These are phyloP conservation scores for Piliocolobus tephrosceles DNA, from an alignment of 2,113 vertebrate genomes.

Conservation along the genomic window DNA sequence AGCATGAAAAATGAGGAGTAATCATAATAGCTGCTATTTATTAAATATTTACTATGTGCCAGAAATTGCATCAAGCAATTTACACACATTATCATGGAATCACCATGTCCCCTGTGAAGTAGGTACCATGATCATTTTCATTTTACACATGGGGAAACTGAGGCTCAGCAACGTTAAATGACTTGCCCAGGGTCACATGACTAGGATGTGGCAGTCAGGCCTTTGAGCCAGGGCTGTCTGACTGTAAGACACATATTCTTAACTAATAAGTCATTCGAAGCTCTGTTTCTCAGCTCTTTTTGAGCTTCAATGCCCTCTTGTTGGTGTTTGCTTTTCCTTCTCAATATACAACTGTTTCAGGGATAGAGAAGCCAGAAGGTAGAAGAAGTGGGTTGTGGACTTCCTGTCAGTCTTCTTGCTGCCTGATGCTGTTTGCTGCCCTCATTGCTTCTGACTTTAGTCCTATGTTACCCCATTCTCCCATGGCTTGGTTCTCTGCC, in stretches of 20 bases:
- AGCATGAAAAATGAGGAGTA: background rate
- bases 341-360: background rate
- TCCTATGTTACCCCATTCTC: background rate
- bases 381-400: background rate
- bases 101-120: background rate
- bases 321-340: background rate
- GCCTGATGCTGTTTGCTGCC: background rate
- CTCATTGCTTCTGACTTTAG: background rate
- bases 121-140: background rate
- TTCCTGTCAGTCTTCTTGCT: background rate
- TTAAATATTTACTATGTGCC: background rate
- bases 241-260: background rate
- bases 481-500: background rate
- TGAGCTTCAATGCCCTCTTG: background rate
- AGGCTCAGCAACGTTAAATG: background rate
- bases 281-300: background rate
- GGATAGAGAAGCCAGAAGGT: background rate
- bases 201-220: background rate
- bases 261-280: background rate
- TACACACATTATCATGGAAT: background rate
- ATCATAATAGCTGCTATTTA: background rate
- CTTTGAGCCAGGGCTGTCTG: background rate
- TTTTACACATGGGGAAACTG: background rate
- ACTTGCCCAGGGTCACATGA: background rate
- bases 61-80: background rate